These are phyloP conservation scores for Hippasteria phrygiana DNA, from an alignment of 53 echinoderm and acorn worm species.

Conservation along the genomic window DNA sequence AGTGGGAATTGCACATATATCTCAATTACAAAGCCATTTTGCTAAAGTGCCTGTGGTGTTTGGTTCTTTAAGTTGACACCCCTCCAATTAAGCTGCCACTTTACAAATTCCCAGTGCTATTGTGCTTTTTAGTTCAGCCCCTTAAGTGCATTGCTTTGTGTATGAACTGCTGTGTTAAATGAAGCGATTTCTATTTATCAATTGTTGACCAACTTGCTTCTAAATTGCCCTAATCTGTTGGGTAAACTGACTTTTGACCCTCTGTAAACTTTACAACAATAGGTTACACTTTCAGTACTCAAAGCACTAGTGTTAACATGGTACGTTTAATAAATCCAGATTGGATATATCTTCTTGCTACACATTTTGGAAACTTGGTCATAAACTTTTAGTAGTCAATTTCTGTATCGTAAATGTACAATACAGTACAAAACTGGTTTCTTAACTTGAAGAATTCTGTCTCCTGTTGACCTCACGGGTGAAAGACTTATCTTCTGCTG, in stretches of 20 bases:
- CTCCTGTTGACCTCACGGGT: background rate
- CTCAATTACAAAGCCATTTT: slow-evolving; percentile 35
- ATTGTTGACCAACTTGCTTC: slow-evolving; percentile 39
- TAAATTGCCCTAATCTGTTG: slow-evolving; percentile 45
- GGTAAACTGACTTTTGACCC: slow-evolving; percentile 55
- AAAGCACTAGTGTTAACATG: background rate
- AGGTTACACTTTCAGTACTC: background rate
- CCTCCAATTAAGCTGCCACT: background rate
- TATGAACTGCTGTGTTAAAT: background rate
- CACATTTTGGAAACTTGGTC: too few relatives aligned
- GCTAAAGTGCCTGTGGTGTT: background rate
- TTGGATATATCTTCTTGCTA: too few relatives aligned
- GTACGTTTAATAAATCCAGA: background rate
- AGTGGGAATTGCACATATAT: too few relatives aligned
- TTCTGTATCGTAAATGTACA: too few relatives aligned
- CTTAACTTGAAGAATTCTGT: too few relatives aligned
- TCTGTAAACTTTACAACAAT: background rate
- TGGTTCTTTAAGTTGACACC: background rate
- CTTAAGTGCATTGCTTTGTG: slow-evolving; percentile 25
- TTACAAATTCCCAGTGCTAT: background rate
- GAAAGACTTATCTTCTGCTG: slow-evolving; percentile 7
- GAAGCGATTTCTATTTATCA: slow-evolving; percentile 30
- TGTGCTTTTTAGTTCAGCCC: slow-evolving; percentile 12
- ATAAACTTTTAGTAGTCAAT: too few relatives aligned
- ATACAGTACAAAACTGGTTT: too few relatives aligned